phyloP scores from a whole-genome alignment of 1,140 invertebrate species.

The Scaptomyza pallida region DNA sequence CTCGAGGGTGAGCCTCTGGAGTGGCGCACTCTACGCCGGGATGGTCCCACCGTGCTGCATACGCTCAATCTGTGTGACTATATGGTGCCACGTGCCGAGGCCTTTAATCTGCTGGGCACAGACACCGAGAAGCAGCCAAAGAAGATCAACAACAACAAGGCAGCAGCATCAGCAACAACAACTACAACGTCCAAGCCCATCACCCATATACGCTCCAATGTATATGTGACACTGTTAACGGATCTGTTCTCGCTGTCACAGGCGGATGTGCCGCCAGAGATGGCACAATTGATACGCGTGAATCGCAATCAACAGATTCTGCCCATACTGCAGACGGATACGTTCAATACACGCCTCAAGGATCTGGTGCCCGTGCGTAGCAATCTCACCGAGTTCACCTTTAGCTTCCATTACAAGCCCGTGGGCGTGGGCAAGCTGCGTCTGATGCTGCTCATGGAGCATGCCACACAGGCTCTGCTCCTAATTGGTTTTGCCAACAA shows the following conservation, averaged over 20 bases:
- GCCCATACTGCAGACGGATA: conserved; percentile 93
- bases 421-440: conserved; percentile 89
- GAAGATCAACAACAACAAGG: not conserved
- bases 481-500: conserved; percentile 94
- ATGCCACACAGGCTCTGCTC: conserved; percentile 90
- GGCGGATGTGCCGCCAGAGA: conserved; percentile 87
- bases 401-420: conserved; percentile 87
- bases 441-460: conserved; percentile 91
- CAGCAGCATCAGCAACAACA: not conserved
- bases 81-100: conserved; percentile 88
- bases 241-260: conserved; percentile 86
- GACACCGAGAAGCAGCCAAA: conserved; percentile 81
- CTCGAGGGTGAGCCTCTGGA: conserved; percentile 85
- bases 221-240: conserved; percentile 87
- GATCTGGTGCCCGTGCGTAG: conserved; percentile 88
- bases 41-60: conserved; percentile 86
- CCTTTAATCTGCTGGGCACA: conserved; percentile 90
- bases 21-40: conserved; percentile 85
- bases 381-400: conserved; percentile 86
- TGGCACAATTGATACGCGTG: conserved; percentile 85
- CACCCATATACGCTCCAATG: conserved; percentile 86
- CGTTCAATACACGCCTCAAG: conserved; percentile 90
- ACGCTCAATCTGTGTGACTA: conserved; percentile 88
- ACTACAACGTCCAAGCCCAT: conserved; percentile 51
- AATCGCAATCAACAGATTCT: conserved; percentile 89